Evolutionary conservation across 2,888 invertebrate species (phyloP).

Genomic region (Stenichneumon culpator): DNA sequence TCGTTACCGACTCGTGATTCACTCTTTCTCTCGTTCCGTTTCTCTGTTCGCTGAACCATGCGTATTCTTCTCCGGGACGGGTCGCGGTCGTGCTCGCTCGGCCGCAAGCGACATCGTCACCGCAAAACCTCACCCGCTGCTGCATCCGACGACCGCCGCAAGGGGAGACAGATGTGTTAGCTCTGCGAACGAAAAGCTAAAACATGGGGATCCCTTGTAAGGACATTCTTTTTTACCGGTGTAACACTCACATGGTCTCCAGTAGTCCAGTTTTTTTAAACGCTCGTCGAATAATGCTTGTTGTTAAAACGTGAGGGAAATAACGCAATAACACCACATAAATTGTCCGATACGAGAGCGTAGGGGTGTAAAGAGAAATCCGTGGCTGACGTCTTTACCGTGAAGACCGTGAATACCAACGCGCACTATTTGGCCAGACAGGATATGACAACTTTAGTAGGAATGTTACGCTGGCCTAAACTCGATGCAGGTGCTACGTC

Average conservation of each 20-base stretch:
- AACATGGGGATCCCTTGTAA: not conserved
- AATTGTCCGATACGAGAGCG: not conserved
- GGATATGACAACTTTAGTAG: constrained; percentile 1
- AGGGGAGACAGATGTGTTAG: constrained; percentile 34
- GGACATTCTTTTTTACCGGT: not conserved
- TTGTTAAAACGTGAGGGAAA: not conserved
- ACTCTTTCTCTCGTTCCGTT: constrained; percentile 37
- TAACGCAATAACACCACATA: not conserved
- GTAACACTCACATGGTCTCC: not conserved
- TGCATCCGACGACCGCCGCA: constrained; percentile 37
- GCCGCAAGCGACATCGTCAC: constrained; percentile 50
- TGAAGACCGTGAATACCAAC: not conserved
- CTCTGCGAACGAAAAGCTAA: constrained; percentile 37
- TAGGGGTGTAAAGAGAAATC: not conserved
- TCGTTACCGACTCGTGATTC: constrained; percentile 38
- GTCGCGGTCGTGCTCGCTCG: constrained; percentile 38
- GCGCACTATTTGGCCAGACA: constrained; percentile 29
- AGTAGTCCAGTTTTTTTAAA: not conserved
- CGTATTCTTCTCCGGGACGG: constrained; percentile 39
- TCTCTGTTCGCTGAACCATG: constrained; percentile 11
- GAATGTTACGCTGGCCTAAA: too few relatives aligned
- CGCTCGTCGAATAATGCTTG: not conserved
- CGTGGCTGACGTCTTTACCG: not conserved
- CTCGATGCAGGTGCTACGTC: too few relatives aligned
- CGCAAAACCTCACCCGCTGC: constrained; percentile 40